These are phyloP conservation scores for Lepeophtheirus nordmannii DNA, from an alignment of 2,888 invertebrate genomes.

Conservation along the genomic window DNA sequence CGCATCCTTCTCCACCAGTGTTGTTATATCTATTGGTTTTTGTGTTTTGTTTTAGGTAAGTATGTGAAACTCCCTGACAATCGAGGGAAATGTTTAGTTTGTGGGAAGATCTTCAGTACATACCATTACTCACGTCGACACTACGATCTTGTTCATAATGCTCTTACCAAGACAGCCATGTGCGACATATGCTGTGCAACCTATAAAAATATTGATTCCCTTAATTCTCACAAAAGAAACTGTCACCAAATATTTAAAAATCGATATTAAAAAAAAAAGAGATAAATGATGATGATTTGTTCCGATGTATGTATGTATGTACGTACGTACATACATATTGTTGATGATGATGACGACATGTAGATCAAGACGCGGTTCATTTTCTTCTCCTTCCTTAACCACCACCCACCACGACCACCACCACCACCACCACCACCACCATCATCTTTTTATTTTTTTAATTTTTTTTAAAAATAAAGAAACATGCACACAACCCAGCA, in stretches of 20 bases:
- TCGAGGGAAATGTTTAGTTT: slow-evolving; percentile 3
- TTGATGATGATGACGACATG: no score
- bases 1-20: background rate
- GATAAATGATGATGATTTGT: no score
- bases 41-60: background rate
- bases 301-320: no score
- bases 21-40: no score
- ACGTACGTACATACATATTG: no score
- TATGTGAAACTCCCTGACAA: slow-evolving; percentile 1
- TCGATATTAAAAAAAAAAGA: background rate
- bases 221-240: background rate
- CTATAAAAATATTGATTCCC: background rate
- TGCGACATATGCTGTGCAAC: background rate
- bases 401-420: no score
- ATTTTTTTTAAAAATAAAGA: no score
- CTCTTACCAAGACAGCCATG: slow-evolving; percentile 4
- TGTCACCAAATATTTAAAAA: slow-evolving; percentile 4
- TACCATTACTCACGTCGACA: slow-evolving; percentile 3
- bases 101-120: slow-evolving; percentile 8
- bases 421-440: no score
- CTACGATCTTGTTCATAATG: slow-evolving; percentile 6
- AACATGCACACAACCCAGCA: no score
- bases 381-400: no score
- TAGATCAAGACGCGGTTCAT: no score
- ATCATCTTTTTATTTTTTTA: no score